Base-by-base conservation (phyloP, 2,113 vertebrate species). In the Mormyrus lacerda region DNA sequence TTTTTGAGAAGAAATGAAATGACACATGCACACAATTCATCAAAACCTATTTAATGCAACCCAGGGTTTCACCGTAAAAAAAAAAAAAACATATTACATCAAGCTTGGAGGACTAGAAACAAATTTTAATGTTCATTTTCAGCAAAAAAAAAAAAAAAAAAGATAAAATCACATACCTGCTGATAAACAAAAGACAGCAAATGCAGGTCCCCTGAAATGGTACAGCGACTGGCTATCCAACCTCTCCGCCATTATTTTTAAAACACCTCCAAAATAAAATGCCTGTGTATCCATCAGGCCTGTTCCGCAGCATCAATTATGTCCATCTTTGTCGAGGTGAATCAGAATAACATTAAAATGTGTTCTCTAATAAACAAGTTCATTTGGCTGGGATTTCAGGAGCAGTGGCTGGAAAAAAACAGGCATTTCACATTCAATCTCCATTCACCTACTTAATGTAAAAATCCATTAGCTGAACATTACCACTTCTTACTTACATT, bases 381-480 rank as follows among this genome's bases (percentile, higher is more conserved):
- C 45, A 82, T 89, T 89, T 45, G 27, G n/a, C 73, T 53, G 65
- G 24, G 47, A 88, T 88, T 88, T 87, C 31, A 55, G 61, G 35
- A 51, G 58, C 45, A 50, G 11, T 24, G 27, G 19, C 8, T 39
- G n/a, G 11, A 42, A 84, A 84, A 85, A 21, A 85, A 19, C 58
- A 45, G 24, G 13, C 42, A 86, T 65, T 85, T 85, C 83, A 84
- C 82, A 85, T 65, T 85, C 35, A 45, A 24, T 42, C 89, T 35
- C 42, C 83, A 85, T 89, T 85, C 55, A 89, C 35, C 8, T n/a
- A 31, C 82, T 83, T 89, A 89, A 89, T 76, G 45, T 19, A 84
- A 90, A 73, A 89, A 45, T 83, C 42, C 69, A 82, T 51, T 88
- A 87, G 47, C 51, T 45, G 3, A 79, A 39, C 61, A 21, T 82